These are phyloP conservation scores for Heliconius charithonia DNA, from an alignment of 2,888 invertebrate species.

Conservation along the genomic window DNA sequence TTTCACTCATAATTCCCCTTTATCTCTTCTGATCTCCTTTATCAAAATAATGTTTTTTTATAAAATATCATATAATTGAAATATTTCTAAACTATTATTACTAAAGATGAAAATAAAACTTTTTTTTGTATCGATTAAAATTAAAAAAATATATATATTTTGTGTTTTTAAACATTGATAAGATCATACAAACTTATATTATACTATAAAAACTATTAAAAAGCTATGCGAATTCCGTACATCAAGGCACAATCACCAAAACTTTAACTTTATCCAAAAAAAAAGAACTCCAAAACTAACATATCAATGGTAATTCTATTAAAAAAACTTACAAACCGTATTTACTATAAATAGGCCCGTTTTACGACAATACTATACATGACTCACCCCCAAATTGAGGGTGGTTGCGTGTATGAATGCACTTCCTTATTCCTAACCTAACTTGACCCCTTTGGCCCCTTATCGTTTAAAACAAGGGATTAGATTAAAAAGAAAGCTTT, in stretches of 20 bases:
- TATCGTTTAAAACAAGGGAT: slow-evolving; percentile 53
- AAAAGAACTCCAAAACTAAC: not conserved
- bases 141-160: too few species aligned
- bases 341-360: slow-evolving; percentile 49
- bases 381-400: slow-evolving; percentile 59
- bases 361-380: slow-evolving; percentile 51
- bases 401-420: slow-evolving; percentile 65
- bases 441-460: slow-evolving; percentile 58
- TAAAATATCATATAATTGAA: too few species aligned
- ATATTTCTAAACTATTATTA: too few species aligned
- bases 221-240: not conserved
- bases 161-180: too few species aligned
- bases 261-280: not conserved
- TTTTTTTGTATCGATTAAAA: too few species aligned
- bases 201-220: not conserved
- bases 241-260: not conserved
- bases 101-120: too few species aligned
- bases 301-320: not conserved
- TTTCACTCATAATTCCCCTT: too few species aligned
- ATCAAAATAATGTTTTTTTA: too few species aligned
- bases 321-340: not conserved
- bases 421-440: slow-evolving; percentile 54
- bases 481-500: slow-evolving; percentile 51
- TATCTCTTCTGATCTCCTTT: too few species aligned
- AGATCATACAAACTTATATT: too few species aligned